phyloP scores from a whole-genome alignment of 2,888 invertebrate genomes.

The Pheosia tremula region DNA sequence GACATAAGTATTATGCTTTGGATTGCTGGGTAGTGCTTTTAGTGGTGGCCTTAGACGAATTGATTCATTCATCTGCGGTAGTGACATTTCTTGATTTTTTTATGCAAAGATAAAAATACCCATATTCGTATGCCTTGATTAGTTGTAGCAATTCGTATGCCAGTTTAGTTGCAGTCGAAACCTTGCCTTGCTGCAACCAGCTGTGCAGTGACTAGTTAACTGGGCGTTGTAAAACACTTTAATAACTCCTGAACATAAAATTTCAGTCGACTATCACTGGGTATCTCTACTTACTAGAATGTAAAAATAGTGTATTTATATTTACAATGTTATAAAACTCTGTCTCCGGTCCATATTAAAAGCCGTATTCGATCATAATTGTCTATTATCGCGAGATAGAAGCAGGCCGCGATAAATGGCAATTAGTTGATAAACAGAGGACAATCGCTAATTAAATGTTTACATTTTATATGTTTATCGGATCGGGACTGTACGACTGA shows the following conservation, averaged over 20 bases:
- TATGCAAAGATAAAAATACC: too few relatives aligned
- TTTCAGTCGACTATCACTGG: slow-evolving; percentile 38
- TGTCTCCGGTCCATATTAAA: slow-evolving; percentile 29
- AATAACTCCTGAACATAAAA: slow-evolving; percentile 44
- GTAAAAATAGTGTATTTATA: slow-evolving; percentile 63
- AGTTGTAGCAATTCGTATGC: too few relatives aligned
- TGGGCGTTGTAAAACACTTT: slow-evolving; percentile 3
- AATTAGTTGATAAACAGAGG: slow-evolving; percentile 38
- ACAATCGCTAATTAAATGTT: slow-evolving; percentile 60
- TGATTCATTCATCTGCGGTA: too few relatives aligned
- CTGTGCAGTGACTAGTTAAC: slow-evolving; percentile 2
- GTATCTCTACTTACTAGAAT: slow-evolving; percentile 26
- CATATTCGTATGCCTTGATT: background rate
- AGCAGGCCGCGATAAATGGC: slow-evolving; percentile 38
- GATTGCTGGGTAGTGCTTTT: background rate
- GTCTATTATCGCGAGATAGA: slow-evolving; percentile 44
- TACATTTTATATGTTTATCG: slow-evolving; percentile 46
- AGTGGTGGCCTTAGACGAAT: too few relatives aligned
- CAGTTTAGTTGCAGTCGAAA: too few relatives aligned
- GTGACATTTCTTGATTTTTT: too few relatives aligned
- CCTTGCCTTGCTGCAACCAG: background rate
- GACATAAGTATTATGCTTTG: slow-evolving; percentile 38
- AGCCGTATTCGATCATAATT: slow-evolving; percentile 33
- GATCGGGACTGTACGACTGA: slow-evolving; percentile 65
- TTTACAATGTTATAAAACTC: slow-evolving; percentile 52